Conservation (phyloP, 2,888 invertebrate genomes). For the Atethmia centrago region DNA sequence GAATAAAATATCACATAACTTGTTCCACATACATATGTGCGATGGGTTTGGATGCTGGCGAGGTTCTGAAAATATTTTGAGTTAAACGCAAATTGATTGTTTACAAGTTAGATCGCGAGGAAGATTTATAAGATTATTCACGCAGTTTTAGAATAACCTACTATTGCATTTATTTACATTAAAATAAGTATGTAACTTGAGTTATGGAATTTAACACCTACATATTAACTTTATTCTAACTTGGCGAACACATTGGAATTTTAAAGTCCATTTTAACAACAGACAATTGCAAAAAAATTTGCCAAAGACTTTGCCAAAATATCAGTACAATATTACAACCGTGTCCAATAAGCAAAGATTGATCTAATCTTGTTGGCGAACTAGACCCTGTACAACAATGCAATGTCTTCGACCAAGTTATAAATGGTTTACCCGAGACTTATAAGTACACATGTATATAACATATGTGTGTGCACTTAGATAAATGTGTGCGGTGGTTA, state of each 20-base stretch:
- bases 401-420: constrained; percentile 56
- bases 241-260: neutral
- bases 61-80: constrained; percentile 33
- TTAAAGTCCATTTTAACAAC: neutral
- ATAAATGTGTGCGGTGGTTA: constrained; percentile 69
- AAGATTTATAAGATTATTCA: neutral
- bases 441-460: constrained; percentile 40
- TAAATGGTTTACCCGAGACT: constrained; percentile 56
- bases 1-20: constrained; percentile 65
- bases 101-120: neutral
- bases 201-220: neutral
- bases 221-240: neutral
- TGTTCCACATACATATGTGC: constrained; percentile 40
- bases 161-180: neutral
- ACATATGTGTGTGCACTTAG: constrained; percentile 46
- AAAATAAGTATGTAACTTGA: neutral
- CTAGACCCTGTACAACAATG: constrained; percentile 34
- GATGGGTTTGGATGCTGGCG: constrained; percentile 43
- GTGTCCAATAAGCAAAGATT: constrained; percentile 36
- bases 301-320: neutral
- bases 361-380: constrained; percentile 43
- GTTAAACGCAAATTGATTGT: constrained; percentile 12
- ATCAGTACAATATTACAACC: neutral
- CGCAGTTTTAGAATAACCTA: neutral
- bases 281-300: neutral